These are phyloP conservation scores for Ceratina calcarata DNA, from an alignment of 1,140 invertebrate species.

Conservation along the genomic window DNA sequence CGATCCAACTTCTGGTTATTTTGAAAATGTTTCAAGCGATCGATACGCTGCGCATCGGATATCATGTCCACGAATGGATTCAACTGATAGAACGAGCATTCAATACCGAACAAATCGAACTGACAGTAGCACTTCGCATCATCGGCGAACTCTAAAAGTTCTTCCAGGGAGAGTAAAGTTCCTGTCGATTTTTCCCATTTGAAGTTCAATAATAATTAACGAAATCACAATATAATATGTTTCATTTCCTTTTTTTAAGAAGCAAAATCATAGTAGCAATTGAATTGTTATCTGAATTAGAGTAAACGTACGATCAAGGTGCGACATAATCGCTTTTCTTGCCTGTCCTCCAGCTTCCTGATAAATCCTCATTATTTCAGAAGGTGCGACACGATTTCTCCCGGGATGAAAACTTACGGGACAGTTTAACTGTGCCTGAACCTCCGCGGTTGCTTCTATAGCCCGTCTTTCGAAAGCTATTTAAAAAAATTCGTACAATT, in stretches of 20 bases:
- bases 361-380: constrained; percentile 89
- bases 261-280: no score
- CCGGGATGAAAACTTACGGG: constrained; percentile 93
- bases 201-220: background rate
- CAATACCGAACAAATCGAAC: constrained; percentile 91
- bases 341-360: constrained; percentile 88
- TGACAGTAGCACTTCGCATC: constrained; percentile 87
- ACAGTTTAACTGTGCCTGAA: constrained; percentile 85
- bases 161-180: constrained; percentile 83
- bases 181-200: constrained; percentile 79
- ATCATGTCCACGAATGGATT: constrained; percentile 86
- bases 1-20: constrained; percentile 84
- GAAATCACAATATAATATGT: background rate
- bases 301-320: constrained; percentile 88
- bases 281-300: no score
- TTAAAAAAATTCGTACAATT: background rate
- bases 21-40: constrained; percentile 83
- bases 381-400: constrained; percentile 85
- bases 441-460: constrained; percentile 85
- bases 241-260: no score
- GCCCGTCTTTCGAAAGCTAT: constrained; percentile 89
- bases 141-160: constrained; percentile 87
- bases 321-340: constrained; percentile 89
- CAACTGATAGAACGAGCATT: constrained; percentile 90
- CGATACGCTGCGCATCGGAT: constrained; percentile 88